Conservation (phyloP, 1,140 invertebrate genomes). For the Paraescarpia echinospica region DNA sequence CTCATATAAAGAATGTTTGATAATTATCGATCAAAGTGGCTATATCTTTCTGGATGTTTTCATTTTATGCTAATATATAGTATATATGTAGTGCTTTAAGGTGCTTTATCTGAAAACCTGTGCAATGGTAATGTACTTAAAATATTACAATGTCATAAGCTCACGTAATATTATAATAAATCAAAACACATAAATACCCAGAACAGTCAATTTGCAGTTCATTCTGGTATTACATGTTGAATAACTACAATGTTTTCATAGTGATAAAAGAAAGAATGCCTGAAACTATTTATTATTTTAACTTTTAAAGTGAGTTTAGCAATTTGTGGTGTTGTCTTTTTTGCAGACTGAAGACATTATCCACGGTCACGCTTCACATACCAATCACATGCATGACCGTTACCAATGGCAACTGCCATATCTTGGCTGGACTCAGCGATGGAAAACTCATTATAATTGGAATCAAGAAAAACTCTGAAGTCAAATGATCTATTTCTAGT, state of each 20-base stretch:
- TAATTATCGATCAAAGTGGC: too few species aligned
- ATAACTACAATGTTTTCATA: background rate
- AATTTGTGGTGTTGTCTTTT: conserved; percentile 51
- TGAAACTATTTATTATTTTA: background rate
- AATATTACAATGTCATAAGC: too few species aligned
- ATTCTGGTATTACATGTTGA: background rate
- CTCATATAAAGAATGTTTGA: background rate
- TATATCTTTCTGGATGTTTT: too few species aligned
- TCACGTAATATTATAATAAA: too few species aligned
- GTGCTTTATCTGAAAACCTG: too few species aligned
- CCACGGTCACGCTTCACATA: conserved; percentile 62
- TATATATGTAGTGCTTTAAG: too few species aligned
- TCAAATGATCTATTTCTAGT: conserved; percentile 21
- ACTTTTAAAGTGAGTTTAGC: background rate
- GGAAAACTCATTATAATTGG: conserved; percentile 66
- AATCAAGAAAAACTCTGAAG: conserved; percentile 39
- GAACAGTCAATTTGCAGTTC: background rate
- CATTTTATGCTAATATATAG: too few species aligned
- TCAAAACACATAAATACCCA: background rate
- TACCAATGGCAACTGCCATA: conserved; percentile 65
- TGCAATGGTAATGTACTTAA: too few species aligned
- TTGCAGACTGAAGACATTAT: conserved; percentile 47
- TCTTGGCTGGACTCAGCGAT: conserved; percentile 65
- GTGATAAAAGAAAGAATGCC: background rate
- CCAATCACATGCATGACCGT: conserved; percentile 65